A percentile compares a stretch with the other conserved stretches of the same genome.
These are phyloP conservation scores for Otocyon megalotis DNA, from an alignment of 2,113 vertebrate genomes.

Conservation along the genomic window DNA sequence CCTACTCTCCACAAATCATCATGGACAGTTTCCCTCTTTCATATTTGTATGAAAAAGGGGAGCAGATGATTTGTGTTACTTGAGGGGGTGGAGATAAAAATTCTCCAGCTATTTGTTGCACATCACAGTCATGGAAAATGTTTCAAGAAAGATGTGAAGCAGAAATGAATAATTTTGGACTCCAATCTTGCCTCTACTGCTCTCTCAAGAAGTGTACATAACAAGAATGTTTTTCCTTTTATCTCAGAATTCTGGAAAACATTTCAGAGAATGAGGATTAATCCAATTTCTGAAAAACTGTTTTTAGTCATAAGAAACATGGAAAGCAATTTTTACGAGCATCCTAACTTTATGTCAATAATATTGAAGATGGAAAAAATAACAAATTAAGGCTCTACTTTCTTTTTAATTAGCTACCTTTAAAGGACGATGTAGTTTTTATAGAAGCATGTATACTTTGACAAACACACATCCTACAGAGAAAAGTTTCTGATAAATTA, in stretches of 20 bases:
- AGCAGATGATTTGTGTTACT: slow-evolving; percentile 73
- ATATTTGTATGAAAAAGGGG: slow-evolving; percentile 59
- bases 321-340: slow-evolving; percentile 48
- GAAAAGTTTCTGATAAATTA: not conserved
- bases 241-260: slow-evolving; percentile 53
- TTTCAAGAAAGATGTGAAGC: slow-evolving; percentile 71
- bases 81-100: slow-evolving; percentile 82
- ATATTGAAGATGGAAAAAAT: slow-evolving; percentile 18
- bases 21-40: slow-evolving; percentile 68
- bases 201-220: slow-evolving; percentile 25
- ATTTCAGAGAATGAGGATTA: slow-evolving; percentile 62
- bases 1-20: slow-evolving; percentile 71
- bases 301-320: slow-evolving; percentile 57
- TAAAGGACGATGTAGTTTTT: not conserved
- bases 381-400: slow-evolving; percentile 7
- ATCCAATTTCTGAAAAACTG: slow-evolving; percentile 37
- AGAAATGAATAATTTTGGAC: slow-evolving; percentile 73
- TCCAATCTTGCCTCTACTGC: not conserved
- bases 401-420: slow-evolving; percentile 56
- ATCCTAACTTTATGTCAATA: slow-evolving; percentile 45
- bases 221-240: slow-evolving; percentile 44
- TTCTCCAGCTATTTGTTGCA: slow-evolving; percentile 76
- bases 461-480: not conserved
- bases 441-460: not conserved
- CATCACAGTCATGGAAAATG: slow-evolving; percentile 53